These are phyloP conservation scores for Mnemiopsis leidyi DNA, from an alignment of 37 sponge, comb jelly and placozoan genomes.

Conservation along the genomic window DNA sequence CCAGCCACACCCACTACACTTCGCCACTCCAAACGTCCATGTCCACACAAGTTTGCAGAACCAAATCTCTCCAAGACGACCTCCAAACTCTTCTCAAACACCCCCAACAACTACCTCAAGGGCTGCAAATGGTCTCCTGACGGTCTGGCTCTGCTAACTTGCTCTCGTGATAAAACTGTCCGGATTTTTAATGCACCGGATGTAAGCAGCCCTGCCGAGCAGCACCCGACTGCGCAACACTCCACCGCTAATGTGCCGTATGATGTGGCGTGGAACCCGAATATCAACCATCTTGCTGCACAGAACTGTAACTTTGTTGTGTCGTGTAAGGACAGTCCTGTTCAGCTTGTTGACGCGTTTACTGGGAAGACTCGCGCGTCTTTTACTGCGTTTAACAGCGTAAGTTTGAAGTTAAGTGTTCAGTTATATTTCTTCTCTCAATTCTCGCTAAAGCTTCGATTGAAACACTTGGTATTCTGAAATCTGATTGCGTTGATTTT, in stretches of 20 bases:
- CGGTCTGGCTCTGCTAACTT: neutral
- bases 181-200: slow-evolving; percentile 12
- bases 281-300: neutral
- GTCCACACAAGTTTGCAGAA: neutral
- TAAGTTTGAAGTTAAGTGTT: too few species aligned
- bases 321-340: slow-evolving; percentile 52
- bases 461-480: too few species aligned
- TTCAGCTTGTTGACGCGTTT: neutral
- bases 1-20: neutral
- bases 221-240: neutral
- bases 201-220: neutral
- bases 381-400: slow-evolving; percentile 32
- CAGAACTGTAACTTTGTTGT: slow-evolving; percentile 21
- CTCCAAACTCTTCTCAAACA: slow-evolving; percentile 15
- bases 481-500: too few species aligned
- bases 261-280: slow-evolving; percentile 27
- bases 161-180: neutral
- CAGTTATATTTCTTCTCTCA: too few species aligned
- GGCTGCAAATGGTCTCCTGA: slow-evolving; percentile 32
- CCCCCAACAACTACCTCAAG: slow-evolving; percentile 51
- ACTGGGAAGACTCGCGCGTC: neutral
- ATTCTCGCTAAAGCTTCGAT: too few species aligned
- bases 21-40: neutral
- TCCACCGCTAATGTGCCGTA: slow-evolving; percentile 1
- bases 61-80: neutral